Evolutionary conservation across 2,888 invertebrate genomes (phyloP).

Genomic region (Ecdyonurus torrentis): DNA sequence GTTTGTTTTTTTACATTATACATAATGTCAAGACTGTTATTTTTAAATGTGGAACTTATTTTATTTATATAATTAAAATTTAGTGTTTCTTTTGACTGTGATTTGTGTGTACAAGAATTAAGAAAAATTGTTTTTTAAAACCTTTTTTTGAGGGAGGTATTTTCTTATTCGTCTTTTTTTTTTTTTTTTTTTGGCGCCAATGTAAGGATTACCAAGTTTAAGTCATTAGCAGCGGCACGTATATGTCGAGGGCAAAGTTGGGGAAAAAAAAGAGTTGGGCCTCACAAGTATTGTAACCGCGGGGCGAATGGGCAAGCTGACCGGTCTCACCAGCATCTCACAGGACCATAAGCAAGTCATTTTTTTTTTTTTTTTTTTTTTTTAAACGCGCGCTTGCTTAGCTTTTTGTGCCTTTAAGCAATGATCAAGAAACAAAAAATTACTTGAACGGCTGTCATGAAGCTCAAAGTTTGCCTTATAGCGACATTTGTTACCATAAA

Average conservation of each 20-base stretch:
- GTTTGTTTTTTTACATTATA: too few species aligned
- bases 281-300: background rate
- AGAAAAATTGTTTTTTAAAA: background rate
- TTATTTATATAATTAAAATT: background rate
- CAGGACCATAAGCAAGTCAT: background rate
- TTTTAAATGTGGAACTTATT: too few species aligned
- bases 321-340: background rate
- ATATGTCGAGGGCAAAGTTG: too few species aligned
- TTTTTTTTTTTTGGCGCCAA: background rate
- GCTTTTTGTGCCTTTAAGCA: background rate
- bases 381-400: too few species aligned
- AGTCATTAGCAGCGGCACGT: background rate
- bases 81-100: background rate
- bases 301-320: background rate
- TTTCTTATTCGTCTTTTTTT: too few species aligned
- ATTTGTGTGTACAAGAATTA: background rate
- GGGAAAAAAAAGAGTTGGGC: too few species aligned
- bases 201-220: background rate
- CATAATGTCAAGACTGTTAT: too few species aligned
- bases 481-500: background rate
- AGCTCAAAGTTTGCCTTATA: background rate
- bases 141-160: background rate
- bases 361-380: too few species aligned
- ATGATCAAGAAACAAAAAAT: background rate
- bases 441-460: background rate